phyloP scores from a whole-genome alignment of 2,797 vertebrate species.

The Eurystomus glaucurus region DNA sequence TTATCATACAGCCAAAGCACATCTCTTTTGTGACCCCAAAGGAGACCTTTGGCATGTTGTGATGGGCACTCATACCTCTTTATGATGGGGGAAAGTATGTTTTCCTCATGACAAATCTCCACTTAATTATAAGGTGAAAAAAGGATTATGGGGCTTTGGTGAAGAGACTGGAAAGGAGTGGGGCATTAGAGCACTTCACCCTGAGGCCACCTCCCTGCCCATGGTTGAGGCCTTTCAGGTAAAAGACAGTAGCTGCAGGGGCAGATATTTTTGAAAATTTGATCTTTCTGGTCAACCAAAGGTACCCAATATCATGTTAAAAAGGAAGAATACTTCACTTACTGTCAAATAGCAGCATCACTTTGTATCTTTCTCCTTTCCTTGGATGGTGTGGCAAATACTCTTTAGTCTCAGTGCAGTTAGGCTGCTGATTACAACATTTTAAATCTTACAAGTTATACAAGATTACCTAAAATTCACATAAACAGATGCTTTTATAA shows the following conservation, averaged over 20 bases:
- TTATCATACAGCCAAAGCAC: background rate
- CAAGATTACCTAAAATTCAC: background rate
- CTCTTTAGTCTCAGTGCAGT: background rate
- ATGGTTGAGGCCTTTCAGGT: background rate
- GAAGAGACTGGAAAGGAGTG: background rate
- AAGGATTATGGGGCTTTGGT: background rate
- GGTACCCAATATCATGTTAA: background rate
- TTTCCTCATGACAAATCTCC: background rate
- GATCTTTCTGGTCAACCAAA: background rate
- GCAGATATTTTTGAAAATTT: background rate
- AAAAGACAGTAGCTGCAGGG: background rate
- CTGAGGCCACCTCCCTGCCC: background rate
- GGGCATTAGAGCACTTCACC: background rate
- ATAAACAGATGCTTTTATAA: background rate
- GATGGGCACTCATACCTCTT: background rate
- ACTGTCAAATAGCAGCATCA: rapidly evolving
- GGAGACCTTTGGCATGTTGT: background rate
- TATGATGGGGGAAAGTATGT: background rate
- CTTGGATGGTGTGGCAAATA: rapidly evolving
- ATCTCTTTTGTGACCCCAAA: background rate
- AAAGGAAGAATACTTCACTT: background rate
- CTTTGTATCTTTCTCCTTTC: background rate
- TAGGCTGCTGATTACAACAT: background rate
- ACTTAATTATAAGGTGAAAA: background rate
- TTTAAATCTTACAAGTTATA: background rate